These are phyloP conservation scores for Zaprionus taronus DNA, from an alignment of 1,140 invertebrate genomes.

Conservation along the genomic window DNA sequence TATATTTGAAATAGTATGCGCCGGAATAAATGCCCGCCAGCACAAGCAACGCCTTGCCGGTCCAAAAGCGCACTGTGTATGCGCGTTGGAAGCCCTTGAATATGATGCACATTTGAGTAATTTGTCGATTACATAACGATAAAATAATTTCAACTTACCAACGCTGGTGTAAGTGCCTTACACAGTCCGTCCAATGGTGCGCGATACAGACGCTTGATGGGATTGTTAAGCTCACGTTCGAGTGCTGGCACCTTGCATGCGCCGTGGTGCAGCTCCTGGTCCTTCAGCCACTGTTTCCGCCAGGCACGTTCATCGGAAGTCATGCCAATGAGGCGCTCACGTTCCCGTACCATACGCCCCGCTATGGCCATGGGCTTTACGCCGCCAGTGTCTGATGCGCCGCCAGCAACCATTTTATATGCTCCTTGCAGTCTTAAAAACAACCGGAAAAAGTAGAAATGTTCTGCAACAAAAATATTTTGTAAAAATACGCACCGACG, in stretches of 20 bases:
- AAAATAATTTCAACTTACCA: constrained; percentile 85
- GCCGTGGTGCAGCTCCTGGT: constrained; percentile 91
- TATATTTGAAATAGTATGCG: constrained; percentile 92
- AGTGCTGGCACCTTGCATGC: constrained; percentile 88
- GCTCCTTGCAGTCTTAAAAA: constrained; percentile 8
- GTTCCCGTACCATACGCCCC: constrained; percentile 89
- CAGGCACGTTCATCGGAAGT: constrained; percentile 92
- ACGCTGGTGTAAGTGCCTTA: constrained; percentile 85
- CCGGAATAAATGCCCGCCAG: constrained; percentile 85
- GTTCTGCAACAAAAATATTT: constrained; percentile 21
- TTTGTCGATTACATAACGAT: constrained; percentile 68
- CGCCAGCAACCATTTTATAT: constrained; percentile 66
- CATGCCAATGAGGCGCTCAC: constrained; percentile 93
- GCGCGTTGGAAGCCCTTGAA: constrained; percentile 86
- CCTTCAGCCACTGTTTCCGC: constrained; percentile 92
- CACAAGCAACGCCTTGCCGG: constrained; percentile 87
- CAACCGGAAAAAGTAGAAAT: not conserved
- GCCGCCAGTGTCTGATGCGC: constrained; percentile 86
- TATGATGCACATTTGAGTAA: constrained; percentile 39
- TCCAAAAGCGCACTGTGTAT: constrained; percentile 86
- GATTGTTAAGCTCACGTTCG: constrained; percentile 89
- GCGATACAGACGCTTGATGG: constrained; percentile 90
- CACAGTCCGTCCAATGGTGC: constrained; percentile 89
- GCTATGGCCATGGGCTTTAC: constrained; percentile 90
- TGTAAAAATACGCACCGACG: constrained; percentile 26